Evolutionary conservation across 2,113 vertebrate species (phyloP).

Genomic region (Erythrocercus mccallii): DNA sequence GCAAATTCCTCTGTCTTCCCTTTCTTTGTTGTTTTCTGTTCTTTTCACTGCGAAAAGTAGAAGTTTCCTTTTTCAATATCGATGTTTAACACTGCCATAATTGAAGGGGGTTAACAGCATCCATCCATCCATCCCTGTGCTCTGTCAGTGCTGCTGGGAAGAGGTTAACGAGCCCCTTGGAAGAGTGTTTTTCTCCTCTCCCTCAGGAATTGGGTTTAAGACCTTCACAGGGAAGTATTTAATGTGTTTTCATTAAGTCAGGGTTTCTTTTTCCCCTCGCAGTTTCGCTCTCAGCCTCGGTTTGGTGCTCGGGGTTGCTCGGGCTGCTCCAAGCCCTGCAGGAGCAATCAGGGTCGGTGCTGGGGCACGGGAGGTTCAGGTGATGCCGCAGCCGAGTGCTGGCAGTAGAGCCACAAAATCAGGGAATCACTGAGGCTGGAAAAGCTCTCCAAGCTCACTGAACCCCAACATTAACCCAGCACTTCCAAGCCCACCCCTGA

Average conservation of each 20-base stretch:
- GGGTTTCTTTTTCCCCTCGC: background rate
- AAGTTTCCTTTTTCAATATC: background rate
- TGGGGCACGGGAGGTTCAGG: background rate
- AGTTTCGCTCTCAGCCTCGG: background rate
- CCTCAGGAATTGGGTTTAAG: background rate
- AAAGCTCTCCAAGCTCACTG: background rate
- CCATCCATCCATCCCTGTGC: background rate
- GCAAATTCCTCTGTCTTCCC: conserved; percentile 22
- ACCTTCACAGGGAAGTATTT: conserved; percentile 39
- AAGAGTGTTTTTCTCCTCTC: background rate
- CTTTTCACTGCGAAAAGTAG: background rate
- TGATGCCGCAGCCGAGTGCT: background rate
- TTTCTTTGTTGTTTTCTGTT: background rate
- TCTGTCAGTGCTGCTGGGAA: background rate
- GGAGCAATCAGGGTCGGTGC: fast-evolving
- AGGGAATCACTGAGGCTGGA: background rate
- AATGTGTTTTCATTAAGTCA: conserved; percentile 5
- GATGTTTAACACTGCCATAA: background rate
- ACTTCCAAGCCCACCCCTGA: background rate
- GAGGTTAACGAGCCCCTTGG: conserved; percentile 1
- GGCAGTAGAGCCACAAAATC: background rate
- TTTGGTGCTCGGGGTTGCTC: background rate
- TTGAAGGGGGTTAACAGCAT: background rate
- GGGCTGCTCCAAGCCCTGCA: background rate
- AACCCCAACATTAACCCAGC: background rate